phyloP scores from a whole-genome alignment of 2,113 vertebrate species.

The Neotoma lepida region DNA sequence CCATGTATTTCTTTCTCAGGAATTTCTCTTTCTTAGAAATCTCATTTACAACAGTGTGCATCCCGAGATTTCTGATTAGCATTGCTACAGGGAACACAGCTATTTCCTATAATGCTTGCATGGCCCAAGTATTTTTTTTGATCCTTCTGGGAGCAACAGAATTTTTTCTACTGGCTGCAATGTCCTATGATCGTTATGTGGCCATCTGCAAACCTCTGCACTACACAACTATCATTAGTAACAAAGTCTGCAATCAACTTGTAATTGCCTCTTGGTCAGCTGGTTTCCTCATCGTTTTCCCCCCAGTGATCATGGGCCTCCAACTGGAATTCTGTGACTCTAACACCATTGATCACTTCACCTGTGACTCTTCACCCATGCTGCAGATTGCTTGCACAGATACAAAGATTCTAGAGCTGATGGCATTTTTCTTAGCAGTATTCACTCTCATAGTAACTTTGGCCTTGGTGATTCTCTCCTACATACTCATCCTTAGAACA shows the following conservation, averaged over 20 bases:
- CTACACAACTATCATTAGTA: conserved; percentile 49
- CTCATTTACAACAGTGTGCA: conserved; percentile 48
- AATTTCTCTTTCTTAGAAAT: conserved; percentile 58
- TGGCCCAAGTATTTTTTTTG: conserved; percentile 43
- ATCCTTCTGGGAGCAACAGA: conserved; percentile 23
- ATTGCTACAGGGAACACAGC: conserved; percentile 17
- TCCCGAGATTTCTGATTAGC: conserved; percentile 44
- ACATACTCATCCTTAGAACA: conserved; percentile 56
- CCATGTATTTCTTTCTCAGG: conserved; percentile 51
- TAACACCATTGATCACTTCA: conserved; percentile 56
- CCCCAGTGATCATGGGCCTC: conserved; percentile 35
- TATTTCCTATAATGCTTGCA: conserved; percentile 34
- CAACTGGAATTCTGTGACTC: conserved; percentile 62
- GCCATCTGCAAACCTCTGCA: conserved; percentile 61
- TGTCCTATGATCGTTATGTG: conserved; percentile 54
- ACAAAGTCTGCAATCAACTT: conserved; percentile 18
- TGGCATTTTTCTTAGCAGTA: conserved; percentile 41
- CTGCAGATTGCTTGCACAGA: conserved; percentile 53
- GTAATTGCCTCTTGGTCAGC: conserved; percentile 36
- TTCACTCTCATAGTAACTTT: conserved; percentile 61
- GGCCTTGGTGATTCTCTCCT: conserved; percentile 61
- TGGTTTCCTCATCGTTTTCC: conserved; percentile 53
- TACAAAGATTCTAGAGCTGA: conserved; percentile 16
- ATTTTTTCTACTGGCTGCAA: conserved; percentile 54
- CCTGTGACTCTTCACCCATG: conserved; percentile 54